Evolutionary conservation across 2,113 vertebrate genomes (phyloP).

Genomic region (Anoura caudifer): DNA sequence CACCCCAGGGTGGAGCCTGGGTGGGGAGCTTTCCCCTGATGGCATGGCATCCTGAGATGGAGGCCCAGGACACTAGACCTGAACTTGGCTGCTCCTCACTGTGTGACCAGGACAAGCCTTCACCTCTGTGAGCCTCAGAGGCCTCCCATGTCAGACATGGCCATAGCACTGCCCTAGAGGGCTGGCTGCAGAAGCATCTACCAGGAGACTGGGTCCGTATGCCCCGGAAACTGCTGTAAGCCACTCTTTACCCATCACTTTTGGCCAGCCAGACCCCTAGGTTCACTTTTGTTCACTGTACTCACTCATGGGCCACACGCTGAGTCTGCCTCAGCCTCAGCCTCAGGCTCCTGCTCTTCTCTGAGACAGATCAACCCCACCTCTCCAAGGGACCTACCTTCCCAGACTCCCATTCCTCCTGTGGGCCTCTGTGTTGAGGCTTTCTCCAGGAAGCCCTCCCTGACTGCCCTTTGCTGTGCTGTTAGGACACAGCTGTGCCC

Average conservation of each 20-base stretch:
- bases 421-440: neutral
- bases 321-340: neutral
- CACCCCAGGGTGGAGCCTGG: neutral
- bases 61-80: neutral
- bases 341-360: neutral
- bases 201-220: neutral
- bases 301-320: neutral
- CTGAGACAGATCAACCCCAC: neutral
- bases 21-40: neutral
- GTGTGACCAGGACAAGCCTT: neutral
- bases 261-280: neutral
- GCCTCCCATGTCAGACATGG: neutral
- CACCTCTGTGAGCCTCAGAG: neutral
- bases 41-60: neutral
- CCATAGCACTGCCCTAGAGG: neutral
- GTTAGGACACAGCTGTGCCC: neutral
- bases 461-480: neutral
- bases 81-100: neutral
- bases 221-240: neutral
- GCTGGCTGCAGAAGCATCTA: neutral
- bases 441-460: conserved; percentile 26
- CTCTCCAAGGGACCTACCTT: neutral
- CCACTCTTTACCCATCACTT: neutral
- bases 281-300: neutral
- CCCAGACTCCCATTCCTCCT: neutral